These are phyloP conservation scores for Listrodromus nycthemerus DNA, from an alignment of 2,888 invertebrate species.

Conservation along the genomic window DNA sequence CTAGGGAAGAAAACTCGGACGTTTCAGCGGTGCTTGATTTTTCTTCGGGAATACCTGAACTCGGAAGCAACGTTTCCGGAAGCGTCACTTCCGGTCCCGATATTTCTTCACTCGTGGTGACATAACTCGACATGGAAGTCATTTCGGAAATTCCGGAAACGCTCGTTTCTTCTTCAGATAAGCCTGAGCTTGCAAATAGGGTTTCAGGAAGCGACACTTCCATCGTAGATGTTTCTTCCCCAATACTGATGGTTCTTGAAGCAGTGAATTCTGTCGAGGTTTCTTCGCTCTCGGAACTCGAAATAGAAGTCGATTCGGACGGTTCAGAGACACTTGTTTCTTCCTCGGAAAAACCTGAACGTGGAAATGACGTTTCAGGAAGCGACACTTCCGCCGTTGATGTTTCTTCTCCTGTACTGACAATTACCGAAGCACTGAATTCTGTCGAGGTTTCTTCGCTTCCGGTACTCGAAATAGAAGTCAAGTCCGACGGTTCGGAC, in stretches of 20 bases:
- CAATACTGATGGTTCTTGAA: not conserved
- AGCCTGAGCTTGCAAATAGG: not conserved
- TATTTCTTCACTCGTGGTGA: not conserved
- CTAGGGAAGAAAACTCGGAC: not conserved
- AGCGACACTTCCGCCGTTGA: not conserved
- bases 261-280: not conserved
- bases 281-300: not conserved
- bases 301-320: not conserved
- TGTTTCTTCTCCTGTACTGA: not conserved
- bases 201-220: not conserved
- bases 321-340: not conserved
- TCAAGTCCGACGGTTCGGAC: constrained; percentile 5
- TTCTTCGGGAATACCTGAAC: not conserved
- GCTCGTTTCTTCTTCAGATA: not conserved
- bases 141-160: not conserved
- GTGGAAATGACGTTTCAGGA: not conserved
- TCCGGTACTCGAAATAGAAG: not conserved
- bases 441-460: not conserved
- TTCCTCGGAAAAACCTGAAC: not conserved
- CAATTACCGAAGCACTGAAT: not conserved
- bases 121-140: not conserved
- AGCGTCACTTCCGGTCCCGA: not conserved
- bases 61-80: not conserved
- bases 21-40: not conserved
- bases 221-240: not conserved